Evolutionary conservation across 2,888 invertebrate species (phyloP), one percentile per base, ranked within the genome.

Genomic region (Parapristionchus giblindavisi): DNA sequence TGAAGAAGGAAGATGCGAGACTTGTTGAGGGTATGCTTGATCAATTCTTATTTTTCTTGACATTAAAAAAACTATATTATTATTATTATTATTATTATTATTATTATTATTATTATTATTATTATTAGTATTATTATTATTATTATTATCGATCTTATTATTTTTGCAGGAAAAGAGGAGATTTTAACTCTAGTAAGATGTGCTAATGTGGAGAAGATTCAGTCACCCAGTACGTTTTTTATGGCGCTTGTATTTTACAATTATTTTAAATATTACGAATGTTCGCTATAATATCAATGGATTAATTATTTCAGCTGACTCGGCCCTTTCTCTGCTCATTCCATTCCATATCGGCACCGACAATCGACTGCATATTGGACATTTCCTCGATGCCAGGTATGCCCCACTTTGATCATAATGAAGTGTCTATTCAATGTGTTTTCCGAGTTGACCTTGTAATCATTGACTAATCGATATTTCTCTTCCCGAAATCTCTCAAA

Each of bases 341-440:
- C 91, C 91, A 2, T 91, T 91, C 80, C 91, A 91, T 72, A 91
- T 91, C 83, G 91, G 91, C 48, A 91, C 91, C 90, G 91, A 91
- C 80, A 91, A 91, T 80, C 88, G 91, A 76, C 91, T 91, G 24
- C 91, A 91, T 80, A 91, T 91, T 77, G 91, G 91, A n/a, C 91
- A 91, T 5, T 80, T 80, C 21, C 76, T 80, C 51, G 80, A 91
- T 91, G 84, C 75, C 17, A 58, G 70, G 68, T 68, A 11, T 43
- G 54, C 6, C 32, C 38, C 21, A n/a, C n/a, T n/a, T n/a, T n/a
- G n/a, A n/a, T n/a, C n/a, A n/a, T n/a, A n/a, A n/a, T n/a, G n/a
- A n/a, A n/a, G n/a, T n/a, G n/a, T n/a, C n/a, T n/a, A n/a, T n/a
- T n/a, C n/a, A n/a, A n/a, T n/a, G n/a, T n/a, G n/a, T n/a, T n/a